Evolutionary conservation across 2,888 invertebrate species (phyloP).

Genomic region (Diplazon laetatorius): DNA sequence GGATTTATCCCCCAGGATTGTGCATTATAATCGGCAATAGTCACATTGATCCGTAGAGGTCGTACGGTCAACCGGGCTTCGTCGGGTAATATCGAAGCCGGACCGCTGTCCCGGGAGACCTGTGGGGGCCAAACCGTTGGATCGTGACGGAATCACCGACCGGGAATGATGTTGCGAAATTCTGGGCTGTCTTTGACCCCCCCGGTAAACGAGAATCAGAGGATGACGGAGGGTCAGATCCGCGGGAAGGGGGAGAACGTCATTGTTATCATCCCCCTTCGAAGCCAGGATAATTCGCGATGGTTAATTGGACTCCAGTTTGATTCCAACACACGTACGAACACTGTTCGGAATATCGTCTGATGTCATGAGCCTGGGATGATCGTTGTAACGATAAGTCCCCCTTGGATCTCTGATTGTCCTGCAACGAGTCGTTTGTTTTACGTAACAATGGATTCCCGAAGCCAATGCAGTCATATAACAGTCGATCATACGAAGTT

Average conservation of each 20-base stretch:
- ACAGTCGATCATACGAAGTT: conserved; percentile 1
- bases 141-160: conserved; percentile 2
- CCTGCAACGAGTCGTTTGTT: conserved; percentile 37
- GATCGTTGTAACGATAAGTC: conserved; percentile 22
- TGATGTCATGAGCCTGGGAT: conserved; percentile 30
- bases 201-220: background rate
- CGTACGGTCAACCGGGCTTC: conserved; percentile 8
- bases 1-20: too few species aligned
- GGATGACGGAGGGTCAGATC: conserved; percentile 36
- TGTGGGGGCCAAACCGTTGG: conserved; percentile 7
- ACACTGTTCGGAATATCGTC: conserved; percentile 32
- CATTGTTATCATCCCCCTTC: conserved; percentile 37
- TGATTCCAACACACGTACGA: conserved; percentile 36
- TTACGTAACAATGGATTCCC: conserved; percentile 42
- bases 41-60: conserved; percentile 1
- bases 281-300: conserved; percentile 47
- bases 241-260: too few species aligned
- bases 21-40: conserved; percentile 32
- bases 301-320: conserved; percentile 45
- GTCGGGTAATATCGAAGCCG: conserved; percentile 33
- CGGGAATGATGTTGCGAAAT: conserved; percentile 35
- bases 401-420: too few species aligned
- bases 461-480: conserved; percentile 27
- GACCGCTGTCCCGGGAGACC: conserved; percentile 18
- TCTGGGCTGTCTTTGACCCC: conserved; percentile 42